Conservation (phyloP, 2,888 invertebrate genomes). For the Ophonus ardosiacus region DNA sequence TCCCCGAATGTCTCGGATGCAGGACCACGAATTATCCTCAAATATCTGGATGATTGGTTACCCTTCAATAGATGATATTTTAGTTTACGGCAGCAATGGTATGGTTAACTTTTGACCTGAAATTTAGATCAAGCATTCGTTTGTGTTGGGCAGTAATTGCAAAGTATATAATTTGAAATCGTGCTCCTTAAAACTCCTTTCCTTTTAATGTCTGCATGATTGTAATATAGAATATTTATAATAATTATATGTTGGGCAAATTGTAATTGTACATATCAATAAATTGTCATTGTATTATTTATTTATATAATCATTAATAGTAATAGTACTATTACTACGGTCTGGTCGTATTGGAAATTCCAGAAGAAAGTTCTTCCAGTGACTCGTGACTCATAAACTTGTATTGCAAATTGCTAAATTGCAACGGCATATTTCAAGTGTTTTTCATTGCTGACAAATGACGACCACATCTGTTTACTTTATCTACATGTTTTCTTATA, state of each 20-base stretch:
- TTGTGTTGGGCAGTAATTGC: neutral
- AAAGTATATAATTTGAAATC: neutral
- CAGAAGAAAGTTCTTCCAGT: conserved; percentile 23
- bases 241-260: neutral
- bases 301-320: neutral
- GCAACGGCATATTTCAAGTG: conserved; percentile 26
- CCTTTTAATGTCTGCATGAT: neutral
- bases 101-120: neutral
- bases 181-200: neutral
- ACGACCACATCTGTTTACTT: conserved; percentile 6
- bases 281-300: neutral
- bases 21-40: too few species aligned
- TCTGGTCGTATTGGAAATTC: conserved; percentile 12
- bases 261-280: neutral
- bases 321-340: too few species aligned
- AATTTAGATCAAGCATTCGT: neutral
- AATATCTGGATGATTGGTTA: too few species aligned
- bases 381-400: conserved; percentile 31
- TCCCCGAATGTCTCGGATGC: too few species aligned
- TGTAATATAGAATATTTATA: neutral
- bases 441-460: conserved; percentile 19
- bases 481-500: neutral
- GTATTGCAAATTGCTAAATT: conserved; percentile 20
- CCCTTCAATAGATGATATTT: neutral
- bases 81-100: neutral